phyloP scores from a whole-genome alignment of 2,113 vertebrate species.

The Amphiprion percula region DNA sequence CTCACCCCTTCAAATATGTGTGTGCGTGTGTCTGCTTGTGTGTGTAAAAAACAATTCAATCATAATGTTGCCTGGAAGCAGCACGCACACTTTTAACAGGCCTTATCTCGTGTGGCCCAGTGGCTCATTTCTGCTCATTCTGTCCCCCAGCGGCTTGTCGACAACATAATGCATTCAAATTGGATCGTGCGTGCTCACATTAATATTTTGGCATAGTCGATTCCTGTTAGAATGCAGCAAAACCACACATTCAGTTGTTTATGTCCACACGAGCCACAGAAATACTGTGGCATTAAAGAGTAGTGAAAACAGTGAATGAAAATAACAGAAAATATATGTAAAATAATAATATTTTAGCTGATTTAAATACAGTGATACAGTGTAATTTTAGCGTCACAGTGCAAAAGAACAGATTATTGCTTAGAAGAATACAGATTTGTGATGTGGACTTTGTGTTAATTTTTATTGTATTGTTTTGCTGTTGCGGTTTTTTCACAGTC shows the following conservation, averaged over 20 bases:
- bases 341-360: no score
- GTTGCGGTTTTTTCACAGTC: no score
- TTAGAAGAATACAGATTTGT: no score
- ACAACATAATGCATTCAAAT: slow-evolving; percentile 52
- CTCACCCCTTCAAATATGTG: not conserved
- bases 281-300: no score
- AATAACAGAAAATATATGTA: no score
- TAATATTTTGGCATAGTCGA: slow-evolving; percentile 31
- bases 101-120: slow-evolving; percentile 69
- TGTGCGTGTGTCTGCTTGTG: slow-evolving; percentile 2
- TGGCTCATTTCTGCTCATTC: slow-evolving; percentile 54
- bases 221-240: slow-evolving; percentile 39
- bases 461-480: no score
- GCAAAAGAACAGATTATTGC: no score
- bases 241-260: slow-evolving; percentile 2
- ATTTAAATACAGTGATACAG: no score
- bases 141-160: slow-evolving; percentile 48
- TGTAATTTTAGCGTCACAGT: no score
- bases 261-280: not conserved
- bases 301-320: no score
- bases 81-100: slow-evolving; percentile 47
- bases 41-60: slow-evolving; percentile 36
- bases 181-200: slow-evolving; percentile 18
- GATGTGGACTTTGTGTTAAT: no score
- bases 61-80: slow-evolving; percentile 51